Conservation (phyloP, 2,888 invertebrate species). For the Liodrosophila aerea region DNA sequence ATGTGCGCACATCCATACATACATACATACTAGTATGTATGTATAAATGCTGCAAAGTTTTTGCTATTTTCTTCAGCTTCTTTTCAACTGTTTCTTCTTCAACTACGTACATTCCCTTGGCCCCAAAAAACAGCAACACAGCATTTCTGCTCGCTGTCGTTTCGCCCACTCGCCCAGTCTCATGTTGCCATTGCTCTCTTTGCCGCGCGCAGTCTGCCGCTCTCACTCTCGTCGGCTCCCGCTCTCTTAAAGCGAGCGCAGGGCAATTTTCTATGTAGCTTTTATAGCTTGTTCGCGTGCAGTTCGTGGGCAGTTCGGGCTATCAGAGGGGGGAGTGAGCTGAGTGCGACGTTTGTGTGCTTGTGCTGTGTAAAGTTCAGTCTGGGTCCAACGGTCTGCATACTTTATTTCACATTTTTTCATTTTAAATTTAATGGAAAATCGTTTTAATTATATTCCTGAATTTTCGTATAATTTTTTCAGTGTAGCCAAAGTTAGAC, state of each 20-base stretch:
- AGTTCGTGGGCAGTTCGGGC: constrained; percentile 58
- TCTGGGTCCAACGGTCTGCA: constrained; percentile 47
- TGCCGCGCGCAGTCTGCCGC: constrained; percentile 11
- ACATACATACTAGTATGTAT: no score
- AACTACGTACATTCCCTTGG: constrained; percentile 48
- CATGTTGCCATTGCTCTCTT: constrained; percentile 4
- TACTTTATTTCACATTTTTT: constrained; percentile 37
- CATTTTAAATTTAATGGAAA: constrained; percentile 74
- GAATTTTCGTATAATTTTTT: constrained; percentile 45
- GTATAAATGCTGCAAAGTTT: no score
- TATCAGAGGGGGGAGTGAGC: constrained; percentile 5
- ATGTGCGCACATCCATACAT: no score
- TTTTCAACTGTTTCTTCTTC: constrained; percentile 19
- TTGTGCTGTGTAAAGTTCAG: constrained; percentile 33
- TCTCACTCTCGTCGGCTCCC: constrained; percentile 26
- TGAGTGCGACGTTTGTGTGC: constrained; percentile 1
- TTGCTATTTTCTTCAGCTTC: constrained; percentile 9
- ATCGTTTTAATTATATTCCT: constrained; percentile 74
- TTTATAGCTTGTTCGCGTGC: constrained; percentile 64
- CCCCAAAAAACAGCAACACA: constrained; percentile 53
- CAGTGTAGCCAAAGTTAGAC: constrained; percentile 25
- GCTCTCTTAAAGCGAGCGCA: constrained; percentile 25
- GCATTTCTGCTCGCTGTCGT: no score
- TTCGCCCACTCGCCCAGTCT: constrained; percentile 12
- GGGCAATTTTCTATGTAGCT: constrained; percentile 74